A percentile compares a stretch with the other conserved stretches of the same genome.
Evolutionary conservation across 2,888 invertebrate genomes (phyloP).

Genomic region (Linnaemya tessellans): DNA sequence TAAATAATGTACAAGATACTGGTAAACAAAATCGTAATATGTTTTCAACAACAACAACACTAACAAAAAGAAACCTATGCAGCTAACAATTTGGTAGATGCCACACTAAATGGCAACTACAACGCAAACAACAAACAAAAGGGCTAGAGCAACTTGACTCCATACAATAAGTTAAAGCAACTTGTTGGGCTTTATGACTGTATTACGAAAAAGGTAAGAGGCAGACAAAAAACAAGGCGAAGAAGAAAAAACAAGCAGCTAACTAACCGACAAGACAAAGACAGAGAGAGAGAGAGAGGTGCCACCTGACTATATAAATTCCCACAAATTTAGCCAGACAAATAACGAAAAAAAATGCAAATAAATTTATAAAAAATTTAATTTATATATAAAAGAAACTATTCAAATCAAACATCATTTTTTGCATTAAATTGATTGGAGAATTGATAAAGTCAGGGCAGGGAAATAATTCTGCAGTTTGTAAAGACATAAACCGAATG

Average conservation of each 20-base stretch:
- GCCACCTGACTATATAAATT: constrained; percentile 7
- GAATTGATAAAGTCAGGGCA: no score
- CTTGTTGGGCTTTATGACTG: constrained; percentile 64
- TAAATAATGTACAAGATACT: constrained; percentile 29
- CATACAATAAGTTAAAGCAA: constrained; percentile 61
- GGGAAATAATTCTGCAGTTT: no score
- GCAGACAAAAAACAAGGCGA: neutral
- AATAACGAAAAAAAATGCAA: no score
- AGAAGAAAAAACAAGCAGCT: neutral
- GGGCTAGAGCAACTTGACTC: constrained; percentile 31
- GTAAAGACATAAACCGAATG: no score
- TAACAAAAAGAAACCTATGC: neutral
- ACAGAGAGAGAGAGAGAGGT: neutral
- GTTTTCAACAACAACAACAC: constrained; percentile 1
- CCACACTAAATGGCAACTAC: constrained; percentile 28
- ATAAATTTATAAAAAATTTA: no score
- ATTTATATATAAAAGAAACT: no score
- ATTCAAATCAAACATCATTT: no score
- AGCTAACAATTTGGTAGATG: constrained; percentile 19
- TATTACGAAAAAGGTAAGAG: neutral
- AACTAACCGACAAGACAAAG: neutral
- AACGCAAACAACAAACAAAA: constrained; percentile 27
- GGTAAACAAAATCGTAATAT: constrained; percentile 39
- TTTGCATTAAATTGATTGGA: no score
- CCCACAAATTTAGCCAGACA: neutral